Conservation (phyloP, 2,113 vertebrate genomes). For the Ameiurus melas region DNA sequence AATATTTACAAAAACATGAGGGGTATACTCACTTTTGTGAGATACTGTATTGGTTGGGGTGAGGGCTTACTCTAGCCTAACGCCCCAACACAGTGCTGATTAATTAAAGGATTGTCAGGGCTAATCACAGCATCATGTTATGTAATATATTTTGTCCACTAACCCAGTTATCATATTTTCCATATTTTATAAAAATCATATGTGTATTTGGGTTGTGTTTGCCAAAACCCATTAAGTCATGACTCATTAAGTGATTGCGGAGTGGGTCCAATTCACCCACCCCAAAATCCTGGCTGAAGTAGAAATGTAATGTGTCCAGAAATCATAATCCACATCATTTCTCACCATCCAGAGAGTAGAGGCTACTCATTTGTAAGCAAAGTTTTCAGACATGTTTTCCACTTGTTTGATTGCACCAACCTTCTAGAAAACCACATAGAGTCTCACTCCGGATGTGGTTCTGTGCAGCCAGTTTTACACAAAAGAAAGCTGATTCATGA, state of each 20-base stretch:
- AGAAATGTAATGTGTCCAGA: neutral
- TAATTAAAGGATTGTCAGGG: too few species aligned
- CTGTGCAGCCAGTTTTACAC: neutral
- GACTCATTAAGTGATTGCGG: neutral
- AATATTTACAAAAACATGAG: too few species aligned
- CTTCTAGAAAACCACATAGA: neutral
- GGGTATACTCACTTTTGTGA: too few species aligned
- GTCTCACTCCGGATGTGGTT: neutral
- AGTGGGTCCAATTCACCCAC: neutral
- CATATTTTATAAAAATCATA: too few species aligned
- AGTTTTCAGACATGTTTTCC: neutral
- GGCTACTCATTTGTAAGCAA: neutral
- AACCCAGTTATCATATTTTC: too few species aligned
- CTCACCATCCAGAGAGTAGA: neutral
- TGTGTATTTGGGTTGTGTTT: too few species aligned
- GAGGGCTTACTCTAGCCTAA: too few species aligned
- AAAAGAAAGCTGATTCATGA: neutral
- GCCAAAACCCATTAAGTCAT: too few species aligned
- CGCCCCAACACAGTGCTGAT: too few species aligned
- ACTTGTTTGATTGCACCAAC: neutral
- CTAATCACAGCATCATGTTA: too few species aligned
- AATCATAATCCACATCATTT: neutral
- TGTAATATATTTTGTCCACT: too few species aligned
- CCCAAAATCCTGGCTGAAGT: neutral
- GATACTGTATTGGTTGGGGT: too few species aligned